A percentile compares a stretch with the other conserved stretches of the same genome.
These are phyloP conservation scores for Aricia agestis DNA, from an alignment of 1,140 invertebrate genomes.

Conservation along the genomic window DNA sequence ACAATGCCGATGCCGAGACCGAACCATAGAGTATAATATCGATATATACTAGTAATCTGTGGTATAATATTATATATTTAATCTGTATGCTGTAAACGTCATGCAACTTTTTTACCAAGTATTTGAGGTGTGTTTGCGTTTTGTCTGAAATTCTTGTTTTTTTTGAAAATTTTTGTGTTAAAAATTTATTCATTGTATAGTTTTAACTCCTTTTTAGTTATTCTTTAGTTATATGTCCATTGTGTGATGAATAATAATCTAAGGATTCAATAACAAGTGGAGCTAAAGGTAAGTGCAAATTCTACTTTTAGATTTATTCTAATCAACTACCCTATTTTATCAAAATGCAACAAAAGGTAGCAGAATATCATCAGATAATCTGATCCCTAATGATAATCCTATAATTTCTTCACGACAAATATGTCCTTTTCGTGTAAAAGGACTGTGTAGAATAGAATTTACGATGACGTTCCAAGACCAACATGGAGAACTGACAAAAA, in stretches of 20 bases:
- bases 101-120: conserved; percentile 3
- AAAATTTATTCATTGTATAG: conserved; percentile 35
- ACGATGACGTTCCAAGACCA: conserved; percentile 4
- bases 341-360: neutral
- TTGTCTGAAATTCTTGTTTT: conserved; percentile 27
- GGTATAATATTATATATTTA: too few relatives aligned
- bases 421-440: neutral
- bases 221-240: conserved; percentile 6
- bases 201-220: conserved; percentile 16
- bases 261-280: conserved; percentile 1
- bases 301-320: neutral
- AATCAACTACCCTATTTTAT: neutral
- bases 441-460: neutral
- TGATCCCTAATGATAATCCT: neutral
- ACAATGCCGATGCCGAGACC: too few relatives aligned
- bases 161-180: conserved; percentile 38
- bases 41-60: too few relatives aligned
- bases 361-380: neutral
- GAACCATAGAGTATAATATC: conserved; percentile 25
- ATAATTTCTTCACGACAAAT: neutral
- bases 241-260: conserved; percentile 3
- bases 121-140: conserved; percentile 38
- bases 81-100: conserved; percentile 2
- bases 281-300: conserved; percentile 4
- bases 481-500: conserved; percentile 15